A percentile compares a stretch with the other conserved stretches of the same genome.
phyloP scores from a whole-genome alignment of 2,113 vertebrate genomes.

The Cynopterus brachyotis region DNA sequence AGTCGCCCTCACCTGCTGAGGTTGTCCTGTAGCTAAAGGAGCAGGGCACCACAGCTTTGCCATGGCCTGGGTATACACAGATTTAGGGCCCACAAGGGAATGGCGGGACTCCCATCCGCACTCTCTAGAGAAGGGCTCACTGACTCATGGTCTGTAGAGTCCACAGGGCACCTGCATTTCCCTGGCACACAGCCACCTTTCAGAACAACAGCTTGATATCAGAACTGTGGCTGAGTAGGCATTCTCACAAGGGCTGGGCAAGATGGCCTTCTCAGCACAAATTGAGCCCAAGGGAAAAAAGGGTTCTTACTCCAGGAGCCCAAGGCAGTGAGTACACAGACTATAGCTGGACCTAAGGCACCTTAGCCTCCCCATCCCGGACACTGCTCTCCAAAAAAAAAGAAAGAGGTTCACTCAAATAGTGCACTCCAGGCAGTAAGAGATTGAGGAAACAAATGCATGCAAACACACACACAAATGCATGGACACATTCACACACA shows the following conservation, averaged over 20 bases:
- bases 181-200: not conserved
- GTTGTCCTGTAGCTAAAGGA: not conserved
- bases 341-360: not conserved
- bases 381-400: not conserved
- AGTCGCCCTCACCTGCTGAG: no score
- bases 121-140: not conserved
- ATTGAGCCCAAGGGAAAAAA: not conserved
- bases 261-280: not conserved
- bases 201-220: not conserved
- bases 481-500: not conserved
- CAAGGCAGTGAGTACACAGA: not conserved
- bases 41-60: not conserved
- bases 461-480: not conserved
- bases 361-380: not conserved
- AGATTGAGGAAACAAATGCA: not conserved
- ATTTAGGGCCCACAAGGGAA: not conserved
- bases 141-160: not conserved
- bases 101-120: not conserved
- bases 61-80: no score
- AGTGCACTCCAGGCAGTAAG: not conserved
- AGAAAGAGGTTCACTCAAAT: not conserved
- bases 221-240: not conserved
- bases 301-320: not conserved
- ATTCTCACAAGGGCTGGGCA: not conserved
- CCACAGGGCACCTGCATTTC: not conserved